phyloP scores from a whole-genome alignment of 2,888 invertebrate genomes.

The Sturmia bella region DNA sequence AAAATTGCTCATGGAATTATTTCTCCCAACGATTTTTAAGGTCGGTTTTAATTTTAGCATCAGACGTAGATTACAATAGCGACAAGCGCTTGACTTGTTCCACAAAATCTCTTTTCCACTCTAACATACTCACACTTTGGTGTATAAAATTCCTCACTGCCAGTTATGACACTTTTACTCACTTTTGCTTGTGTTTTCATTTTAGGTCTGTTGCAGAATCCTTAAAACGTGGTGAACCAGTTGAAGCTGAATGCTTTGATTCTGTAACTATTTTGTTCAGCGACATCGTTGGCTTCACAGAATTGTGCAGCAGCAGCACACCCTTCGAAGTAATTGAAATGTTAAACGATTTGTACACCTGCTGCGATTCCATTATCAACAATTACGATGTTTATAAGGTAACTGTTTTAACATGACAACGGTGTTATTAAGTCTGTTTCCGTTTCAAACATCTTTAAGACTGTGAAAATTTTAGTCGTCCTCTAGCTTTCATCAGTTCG shows the following conservation, averaged over 20 bases:
- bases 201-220: constrained; percentile 90
- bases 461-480: too few relatives aligned
- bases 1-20: too few relatives aligned
- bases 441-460: too few relatives aligned
- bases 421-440: too few relatives aligned
- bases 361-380: constrained; percentile 93
- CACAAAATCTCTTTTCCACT: too few relatives aligned
- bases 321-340: constrained; percentile 93
- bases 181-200: not conserved
- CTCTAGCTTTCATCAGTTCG: too few relatives aligned
- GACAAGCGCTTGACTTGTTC: too few relatives aligned
- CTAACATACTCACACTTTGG: too few relatives aligned
- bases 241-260: constrained; percentile 91
- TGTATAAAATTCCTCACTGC: too few relatives aligned
- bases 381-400: constrained; percentile 94
- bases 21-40: too few relatives aligned
- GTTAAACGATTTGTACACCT: constrained; percentile 93
- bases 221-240: constrained; percentile 89
- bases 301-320: constrained; percentile 89
- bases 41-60: too few relatives aligned
- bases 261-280: constrained; percentile 93
- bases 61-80: too few relatives aligned
- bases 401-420: constrained; percentile 17
- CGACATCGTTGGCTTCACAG: constrained; percentile 92
- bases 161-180: constrained; percentile 5